Evolutionary conservation across 2,113 vertebrate genomes (phyloP), one percentile per base, ranked within the genome.

Genomic region (Fulica atra): DNA sequence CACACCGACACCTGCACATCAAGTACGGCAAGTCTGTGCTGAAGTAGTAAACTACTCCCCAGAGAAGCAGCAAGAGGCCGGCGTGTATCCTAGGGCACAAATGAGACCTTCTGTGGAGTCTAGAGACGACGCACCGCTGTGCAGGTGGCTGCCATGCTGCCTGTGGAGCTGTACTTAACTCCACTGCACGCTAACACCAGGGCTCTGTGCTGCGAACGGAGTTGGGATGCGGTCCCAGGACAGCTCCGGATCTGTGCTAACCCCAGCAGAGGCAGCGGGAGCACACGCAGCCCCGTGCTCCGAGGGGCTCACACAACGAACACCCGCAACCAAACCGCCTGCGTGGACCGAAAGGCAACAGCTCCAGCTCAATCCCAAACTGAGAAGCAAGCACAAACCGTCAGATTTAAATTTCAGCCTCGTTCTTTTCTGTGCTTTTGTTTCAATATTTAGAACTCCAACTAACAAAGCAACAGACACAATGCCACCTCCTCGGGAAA

Each of bases 401-500:
- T 50, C 69, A 64, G 14, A 76, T 76, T 76, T 35, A 44, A 46
- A 94, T 85, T 92, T 60, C 92, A 79, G 40, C 15, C 48, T 74
- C 60, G 63, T 84, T 60, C 53, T 81, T 61, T 80, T 63, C 72
- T 42, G 44, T 51, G 74, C 46, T 84, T 92, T 92, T 84, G 86
- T 84, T 92, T 96, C 95, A 93, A 72, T 93, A 73, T 91, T 92
- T 93, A 84, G 86, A 83, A 84, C 72, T 93, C 51, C 20, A 56
- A 2, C 76, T 78, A 95, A 94, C 89, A 96, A 82, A 93, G 88
- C 93, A 94, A 84, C 80, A 93, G 88, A 95, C 85, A 96, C 83
- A 94, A 93, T 84, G 83, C 92, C 86, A 91, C 70, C 93, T 96
- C 76, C 76, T 92, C 7, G 5, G 82, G 69, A 92, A 96, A 88